Percentiles rank a stretch among this genome's conserved stretches.
Conservation (phyloP, 2,113 vertebrate genomes). For the Podilymbus podiceps region DNA sequence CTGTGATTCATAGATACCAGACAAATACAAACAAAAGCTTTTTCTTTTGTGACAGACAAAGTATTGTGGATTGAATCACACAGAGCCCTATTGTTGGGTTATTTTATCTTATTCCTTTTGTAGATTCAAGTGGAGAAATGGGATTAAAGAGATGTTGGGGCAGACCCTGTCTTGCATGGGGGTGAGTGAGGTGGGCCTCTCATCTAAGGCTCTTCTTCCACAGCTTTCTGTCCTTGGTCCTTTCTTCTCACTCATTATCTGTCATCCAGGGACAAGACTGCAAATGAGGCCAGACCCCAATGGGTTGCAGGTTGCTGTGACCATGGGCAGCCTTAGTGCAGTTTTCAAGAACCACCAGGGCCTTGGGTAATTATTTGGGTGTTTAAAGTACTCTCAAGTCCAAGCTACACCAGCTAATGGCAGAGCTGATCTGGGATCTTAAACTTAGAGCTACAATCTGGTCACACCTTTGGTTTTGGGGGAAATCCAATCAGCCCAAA, state of each 20-base stretch:
- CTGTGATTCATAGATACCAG: neutral
- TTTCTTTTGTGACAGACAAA: constrained; percentile 16
- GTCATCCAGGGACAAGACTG: neutral
- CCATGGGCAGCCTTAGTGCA: neutral
- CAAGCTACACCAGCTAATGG: neutral
- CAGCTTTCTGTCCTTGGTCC: neutral
- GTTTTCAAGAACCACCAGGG: neutral
- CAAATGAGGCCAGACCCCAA: neutral
- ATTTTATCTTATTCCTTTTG: constrained; percentile 12
- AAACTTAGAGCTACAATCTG: neutral
- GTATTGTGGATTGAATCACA: constrained; percentile 13
- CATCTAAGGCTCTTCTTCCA: neutral
- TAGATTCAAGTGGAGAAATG: neutral
- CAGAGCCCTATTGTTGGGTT: neutral
- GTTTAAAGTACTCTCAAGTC: neutral
- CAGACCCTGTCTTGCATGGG: neutral
- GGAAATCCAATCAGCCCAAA: neutral
- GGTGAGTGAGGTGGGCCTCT: neutral
- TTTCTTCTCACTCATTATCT: neutral
- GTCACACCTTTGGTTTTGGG: neutral
- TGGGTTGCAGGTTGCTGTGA: neutral
- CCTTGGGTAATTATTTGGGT: neutral
- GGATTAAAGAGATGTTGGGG: neutral
- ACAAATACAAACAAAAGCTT: constrained; percentile 29
- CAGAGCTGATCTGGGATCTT: neutral